Conservation (phyloP, 2,888 invertebrate genomes). For the Alviniconcha strummeri region DNA sequence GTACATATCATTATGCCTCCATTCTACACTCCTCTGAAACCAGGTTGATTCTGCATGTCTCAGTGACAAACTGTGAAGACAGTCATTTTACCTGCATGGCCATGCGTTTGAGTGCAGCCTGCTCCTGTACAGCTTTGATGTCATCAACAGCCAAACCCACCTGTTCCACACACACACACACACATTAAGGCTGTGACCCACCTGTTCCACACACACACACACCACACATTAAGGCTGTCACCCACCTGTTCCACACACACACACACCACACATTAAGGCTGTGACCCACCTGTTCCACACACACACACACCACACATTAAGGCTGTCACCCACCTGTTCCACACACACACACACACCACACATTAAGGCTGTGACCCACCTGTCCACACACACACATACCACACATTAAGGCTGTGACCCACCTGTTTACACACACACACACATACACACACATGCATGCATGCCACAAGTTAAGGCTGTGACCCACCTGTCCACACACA, state of each 20-base stretch:
- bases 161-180: slow-evolving; percentile 45
- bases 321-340: too few relatives aligned
- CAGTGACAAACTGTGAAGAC: too few relatives aligned
- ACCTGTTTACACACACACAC: neutral
- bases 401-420: neutral
- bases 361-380: slow-evolving; percentile 67
- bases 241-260: neutral
- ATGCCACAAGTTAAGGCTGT: too few relatives aligned
- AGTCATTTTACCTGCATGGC: slow-evolving; percentile 67
- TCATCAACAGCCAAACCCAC: slow-evolving; percentile 77
- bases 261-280: too few relatives aligned
- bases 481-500: neutral
- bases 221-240: neutral
- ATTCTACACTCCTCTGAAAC: too few relatives aligned
- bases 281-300: too few relatives aligned
- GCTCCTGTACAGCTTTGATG: slow-evolving; percentile 76
- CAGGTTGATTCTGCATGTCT: too few relatives aligned
- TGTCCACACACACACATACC: slow-evolving; percentile 39
- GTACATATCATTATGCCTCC: too few relatives aligned
- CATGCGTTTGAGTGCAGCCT: slow-evolving; percentile 74
- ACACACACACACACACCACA: neutral
- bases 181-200: too few relatives aligned
- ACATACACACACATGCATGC: neutral
- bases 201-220: neutral
- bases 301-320: too few relatives aligned